A percentile compares a stretch with the other conserved stretches of the same genome.
Conservation (phyloP, 92 coral and sea anemone species). For the Zoanthus gigantus region DNA sequence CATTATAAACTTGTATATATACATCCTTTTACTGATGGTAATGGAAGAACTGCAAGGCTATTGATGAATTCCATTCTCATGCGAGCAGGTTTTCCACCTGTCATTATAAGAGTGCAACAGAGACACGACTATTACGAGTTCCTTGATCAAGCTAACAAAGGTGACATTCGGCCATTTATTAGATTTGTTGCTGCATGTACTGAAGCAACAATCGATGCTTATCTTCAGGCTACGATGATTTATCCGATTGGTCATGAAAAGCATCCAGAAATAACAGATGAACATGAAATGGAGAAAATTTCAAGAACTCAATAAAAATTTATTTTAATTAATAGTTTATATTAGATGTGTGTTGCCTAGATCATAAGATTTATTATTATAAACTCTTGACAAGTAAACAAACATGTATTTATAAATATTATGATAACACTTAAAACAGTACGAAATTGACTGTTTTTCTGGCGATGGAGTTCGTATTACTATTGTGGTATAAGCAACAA, state of each 20-base stretch:
- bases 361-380: too few relatives aligned
- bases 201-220: constrained; percentile 94
- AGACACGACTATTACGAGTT: constrained; percentile 88
- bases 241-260: constrained; percentile 82
- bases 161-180: constrained; percentile 95
- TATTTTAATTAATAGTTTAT: too few relatives aligned
- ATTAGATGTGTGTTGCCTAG: too few relatives aligned
- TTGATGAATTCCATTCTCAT: constrained; percentile 96
- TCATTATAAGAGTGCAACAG: constrained; percentile 86
- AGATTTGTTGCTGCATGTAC: constrained; percentile 96
- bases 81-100: constrained; percentile 99
- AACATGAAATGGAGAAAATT: constrained; percentile 59
- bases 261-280: constrained; percentile 83
- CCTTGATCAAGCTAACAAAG: constrained; percentile 93
- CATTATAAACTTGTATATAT: constrained; percentile 96
- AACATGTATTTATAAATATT: too few relatives aligned
- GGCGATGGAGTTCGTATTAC: too few relatives aligned
- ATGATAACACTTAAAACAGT: too few relatives aligned
- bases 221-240: constrained; percentile 89
- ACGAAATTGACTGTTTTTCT: too few relatives aligned
- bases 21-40: constrained; percentile 98
- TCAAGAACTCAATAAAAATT: background rate
- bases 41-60: constrained; percentile 93
- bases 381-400: too few relatives aligned
- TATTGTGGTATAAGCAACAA: too few relatives aligned